Evolutionary conservation across 2,888 invertebrate species (phyloP).

Genomic region (Drepanosiphum platanoidis): DNA sequence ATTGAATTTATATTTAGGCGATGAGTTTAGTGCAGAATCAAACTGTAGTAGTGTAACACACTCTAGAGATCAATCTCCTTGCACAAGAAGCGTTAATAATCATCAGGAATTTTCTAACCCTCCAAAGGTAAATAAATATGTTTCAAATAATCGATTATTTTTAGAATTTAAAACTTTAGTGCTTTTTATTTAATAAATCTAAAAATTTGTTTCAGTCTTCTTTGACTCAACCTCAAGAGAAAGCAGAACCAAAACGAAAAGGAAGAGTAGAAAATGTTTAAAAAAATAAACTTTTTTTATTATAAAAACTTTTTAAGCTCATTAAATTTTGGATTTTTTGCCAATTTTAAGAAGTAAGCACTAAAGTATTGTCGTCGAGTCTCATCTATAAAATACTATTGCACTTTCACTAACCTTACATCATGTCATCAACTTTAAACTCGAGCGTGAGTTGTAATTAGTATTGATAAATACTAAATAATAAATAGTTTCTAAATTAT

Average conservation of each 20-base stretch:
- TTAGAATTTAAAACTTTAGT: neutral
- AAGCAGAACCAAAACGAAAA: constrained; percentile 68
- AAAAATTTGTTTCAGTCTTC: neutral
- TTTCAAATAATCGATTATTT: neutral
- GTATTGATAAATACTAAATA: neutral
- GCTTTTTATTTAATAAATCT: neutral
- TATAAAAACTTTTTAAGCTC: neutral
- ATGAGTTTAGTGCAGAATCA: constrained; percentile 51
- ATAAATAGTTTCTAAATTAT: neutral
- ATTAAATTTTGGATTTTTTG: neutral
- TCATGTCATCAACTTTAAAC: neutral
- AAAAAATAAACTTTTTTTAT: neutral
- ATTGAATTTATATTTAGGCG: constrained; percentile 17
- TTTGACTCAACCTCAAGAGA: neutral
- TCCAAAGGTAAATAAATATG: constrained; percentile 32
- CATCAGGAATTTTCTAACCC: constrained; percentile 33
- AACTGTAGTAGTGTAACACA: constrained; percentile 47
- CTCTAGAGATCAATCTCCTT: constrained; percentile 55
- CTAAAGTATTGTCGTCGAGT: neutral
- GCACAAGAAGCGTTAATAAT: neutral
- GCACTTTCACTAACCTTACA: neutral
- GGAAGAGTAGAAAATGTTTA: constrained; percentile 73
- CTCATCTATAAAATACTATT: neutral
- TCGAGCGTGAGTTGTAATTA: neutral
- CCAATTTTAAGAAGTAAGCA: neutral